Base-by-base conservation (phyloP, 2,888 invertebrate genomes). In the Pristionchus exspectatus region DNA sequence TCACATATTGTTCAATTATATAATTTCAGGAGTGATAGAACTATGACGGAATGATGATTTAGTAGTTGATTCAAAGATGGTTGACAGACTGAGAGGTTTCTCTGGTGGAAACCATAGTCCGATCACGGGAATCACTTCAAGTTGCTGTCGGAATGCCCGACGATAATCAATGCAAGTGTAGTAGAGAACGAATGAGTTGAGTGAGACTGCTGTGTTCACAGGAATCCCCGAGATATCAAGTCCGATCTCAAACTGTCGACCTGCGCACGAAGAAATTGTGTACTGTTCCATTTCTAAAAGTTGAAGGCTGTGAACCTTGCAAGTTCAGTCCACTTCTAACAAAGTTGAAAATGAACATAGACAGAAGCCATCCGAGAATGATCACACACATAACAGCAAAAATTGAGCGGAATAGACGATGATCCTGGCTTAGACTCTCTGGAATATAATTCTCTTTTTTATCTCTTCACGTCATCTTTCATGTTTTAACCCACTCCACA, bases 341-440 rank as follows among this genome's bases (percentile, higher is more conserved):
- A 27, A 74, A 33, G 74, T 33, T 38, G 38, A 74, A 30, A 3
- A 18, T 33, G 38, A 7, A 3, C 74, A 74, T 74, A 18, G 74
- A 33, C 5, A 38, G 21, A 21, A 74, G 38, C 74, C 74, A 74
- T 18, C 74, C 74, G 38, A 30, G 38, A 38, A 74, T 74, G 18
- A 74, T 38, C 2, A 74, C 74, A 33, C n/a, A 30, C 74, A 74
- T 74, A 30, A 74, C 74, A 30, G 38, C 74, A 38, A 74, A 74
- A 18, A 74, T 74, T 0, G 74, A 74, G 1, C 74, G 74, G 27
- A 38, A 74, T 10, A 74, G 33, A 12, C 74, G 33, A 30, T 27
- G 74, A 38, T 30, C 74, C 18, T 38, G 30, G 27, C 38, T 38
- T 1, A 74, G 21, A 38, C 21, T 74, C 74, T 24, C 74, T 38